Evolutionary conservation across 1,140 invertebrate genomes (phyloP), one percentile per base, ranked within the genome.

Genomic region (Gerris buenoi): DNA sequence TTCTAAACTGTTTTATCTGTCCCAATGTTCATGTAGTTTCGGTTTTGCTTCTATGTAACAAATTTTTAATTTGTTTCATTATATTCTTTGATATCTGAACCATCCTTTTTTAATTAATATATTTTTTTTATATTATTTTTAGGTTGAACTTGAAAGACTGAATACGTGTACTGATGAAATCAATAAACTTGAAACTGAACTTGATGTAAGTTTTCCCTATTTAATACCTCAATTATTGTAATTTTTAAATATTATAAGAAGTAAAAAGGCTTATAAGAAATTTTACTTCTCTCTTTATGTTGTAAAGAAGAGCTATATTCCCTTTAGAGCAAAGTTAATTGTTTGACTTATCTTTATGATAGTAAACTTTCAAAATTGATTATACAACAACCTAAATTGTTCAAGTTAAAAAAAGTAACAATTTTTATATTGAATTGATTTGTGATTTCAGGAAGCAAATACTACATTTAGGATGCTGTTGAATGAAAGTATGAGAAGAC

Each of bases 161-260:
- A 97, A 97, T 77, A 91, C 87, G 72, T 90, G 93, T 28, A 96
- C 94, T 25, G 91, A 97, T 78, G 89, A 95, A 76, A 97, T 97
- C 75, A 97, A 97, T 77, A 92, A 89, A 78, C 80, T 95, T 72
- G 95, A 97, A 81, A 83, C 93, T 73, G 92, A 96, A 78, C 81
- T 97, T 65, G 93, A 95, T 82, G 92, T 95, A 79, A 90, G 88
- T 86, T 46, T 65, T 64, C 67, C 33, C n/a, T n/a, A 13, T 56
- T 56, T 56, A n/a, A 56, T n/a, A n/a, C n/a, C n/a, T n/a, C n/a
- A 56, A 13, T 56, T 10, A 10, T 13, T 56, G 10, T 13, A 56
- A 56, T 10, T n/a, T 13, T 10, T n/a, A 56, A 56, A 56, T 56
- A 13, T 56, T n/a, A 56, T 56, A 13, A 13, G 46, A 56, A 56